Percentiles rank a stretch among this genome's conserved stretches.
phyloP scores from a whole-genome alignment of 2,888 invertebrate genomes.

The Lasioglossum lativentre region DNA sequence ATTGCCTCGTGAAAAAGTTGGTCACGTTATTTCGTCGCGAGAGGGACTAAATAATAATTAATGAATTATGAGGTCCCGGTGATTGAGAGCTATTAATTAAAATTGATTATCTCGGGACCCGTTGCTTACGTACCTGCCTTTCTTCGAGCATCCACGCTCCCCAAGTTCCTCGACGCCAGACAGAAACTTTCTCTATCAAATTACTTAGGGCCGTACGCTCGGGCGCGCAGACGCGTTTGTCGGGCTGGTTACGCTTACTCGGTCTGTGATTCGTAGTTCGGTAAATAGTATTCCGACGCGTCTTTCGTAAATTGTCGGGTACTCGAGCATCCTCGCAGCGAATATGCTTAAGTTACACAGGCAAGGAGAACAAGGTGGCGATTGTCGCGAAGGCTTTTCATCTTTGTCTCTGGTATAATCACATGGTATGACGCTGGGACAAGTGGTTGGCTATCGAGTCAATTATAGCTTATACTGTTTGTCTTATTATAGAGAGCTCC shows the following conservation, averaged over 20 bases:
- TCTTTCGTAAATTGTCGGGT: conserved; percentile 15
- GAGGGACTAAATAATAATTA: not conserved
- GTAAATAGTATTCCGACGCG: not conserved
- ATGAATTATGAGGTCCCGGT: not conserved
- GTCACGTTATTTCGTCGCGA: not conserved
- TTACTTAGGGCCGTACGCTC: conserved; percentile 4
- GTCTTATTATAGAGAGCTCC: not conserved
- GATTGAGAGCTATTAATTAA: not conserved
- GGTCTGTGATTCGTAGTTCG: not conserved
- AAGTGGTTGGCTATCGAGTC: not conserved
- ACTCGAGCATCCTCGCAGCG: too few species aligned
- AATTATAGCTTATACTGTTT: not conserved
- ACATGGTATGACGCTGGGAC: not conserved
- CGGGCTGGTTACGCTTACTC: not conserved
- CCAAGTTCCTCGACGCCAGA: not conserved
- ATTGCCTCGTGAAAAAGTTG: not conserved
- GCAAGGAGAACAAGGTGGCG: not conserved
- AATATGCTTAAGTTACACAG: not conserved
- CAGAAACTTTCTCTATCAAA: conserved; percentile 31
- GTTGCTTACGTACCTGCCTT: not conserved
- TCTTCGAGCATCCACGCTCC: not conserved
- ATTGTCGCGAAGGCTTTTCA: not conserved
- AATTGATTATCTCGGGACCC: not conserved
- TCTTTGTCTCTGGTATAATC: not conserved
- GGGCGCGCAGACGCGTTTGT: not conserved